A percentile compares a stretch with the other conserved stretches of the same genome.
Evolutionary conservation across 2,888 invertebrate genomes (phyloP).

Genomic region (Cantharis rufa): DNA sequence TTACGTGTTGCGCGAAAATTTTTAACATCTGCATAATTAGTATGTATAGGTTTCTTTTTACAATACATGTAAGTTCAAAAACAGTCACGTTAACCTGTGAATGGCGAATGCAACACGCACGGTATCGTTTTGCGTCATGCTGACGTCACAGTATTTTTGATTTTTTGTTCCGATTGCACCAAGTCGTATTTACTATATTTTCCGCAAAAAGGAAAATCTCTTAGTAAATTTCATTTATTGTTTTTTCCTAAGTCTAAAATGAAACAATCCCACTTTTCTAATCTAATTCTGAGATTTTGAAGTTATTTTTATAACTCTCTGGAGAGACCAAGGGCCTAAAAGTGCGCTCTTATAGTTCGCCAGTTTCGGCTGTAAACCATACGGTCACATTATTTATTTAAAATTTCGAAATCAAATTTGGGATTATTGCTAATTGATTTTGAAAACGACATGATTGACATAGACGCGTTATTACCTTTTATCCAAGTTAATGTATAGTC

Average conservation of each 20-base stretch:
- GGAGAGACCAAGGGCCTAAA: too few species aligned
- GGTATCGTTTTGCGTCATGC: conserved; percentile 38
- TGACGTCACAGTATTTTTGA: conserved; percentile 38
- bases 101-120: conserved; percentile 31
- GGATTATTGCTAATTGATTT: background rate
- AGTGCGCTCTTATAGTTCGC: too few species aligned
- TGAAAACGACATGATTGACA: background rate
- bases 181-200: background rate
- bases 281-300: background rate
- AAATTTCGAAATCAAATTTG: background rate
- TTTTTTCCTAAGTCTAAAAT: background rate
- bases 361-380: too few species aligned
- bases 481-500: background rate
- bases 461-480: background rate
- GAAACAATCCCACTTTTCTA: background rate
- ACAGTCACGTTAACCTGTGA: conserved; percentile 29
- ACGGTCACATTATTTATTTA: too few species aligned
- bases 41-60: conserved; percentile 16
- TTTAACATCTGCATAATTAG: conserved; percentile 27
- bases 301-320: background rate
- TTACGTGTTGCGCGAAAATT: background rate
- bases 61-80: conserved; percentile 29
- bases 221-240: background rate
- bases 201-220: background rate
- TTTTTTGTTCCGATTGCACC: background rate